Conservation (phyloP, 1,140 invertebrate genomes). For the Trachelipus rathkii region DNA sequence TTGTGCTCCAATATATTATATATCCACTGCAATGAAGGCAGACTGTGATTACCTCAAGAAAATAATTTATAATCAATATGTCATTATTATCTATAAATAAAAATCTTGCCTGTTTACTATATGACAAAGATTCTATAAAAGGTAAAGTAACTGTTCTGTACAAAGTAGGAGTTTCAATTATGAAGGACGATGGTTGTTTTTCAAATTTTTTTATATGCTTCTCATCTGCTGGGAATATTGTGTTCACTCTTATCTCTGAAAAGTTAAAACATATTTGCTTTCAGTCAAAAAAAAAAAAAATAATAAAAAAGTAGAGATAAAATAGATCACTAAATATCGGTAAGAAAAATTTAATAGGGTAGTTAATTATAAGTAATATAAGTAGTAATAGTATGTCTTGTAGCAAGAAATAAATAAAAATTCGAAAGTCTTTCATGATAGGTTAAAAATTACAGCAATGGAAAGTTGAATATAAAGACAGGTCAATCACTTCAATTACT, state of each 20-base stretch:
- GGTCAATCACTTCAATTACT: too few relatives aligned
- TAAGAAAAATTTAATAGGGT: too few relatives aligned
- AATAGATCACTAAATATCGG: too few relatives aligned
- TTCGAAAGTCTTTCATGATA: too few relatives aligned
- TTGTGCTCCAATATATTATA: slow-evolving; percentile 91
- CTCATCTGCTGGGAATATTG: slow-evolving; percentile 87
- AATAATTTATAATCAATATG: neutral
- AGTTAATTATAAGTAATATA: too few relatives aligned
- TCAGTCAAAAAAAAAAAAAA: too few relatives aligned
- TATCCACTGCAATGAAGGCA: slow-evolving; percentile 73
- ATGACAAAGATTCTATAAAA: slow-evolving; percentile 64
- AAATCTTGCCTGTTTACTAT: slow-evolving; percentile 67
- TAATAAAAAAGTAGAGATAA: too few relatives aligned
- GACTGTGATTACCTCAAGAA: neutral
- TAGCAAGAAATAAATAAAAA: too few relatives aligned
- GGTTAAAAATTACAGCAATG: too few relatives aligned
- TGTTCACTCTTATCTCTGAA: slow-evolving; percentile 71
- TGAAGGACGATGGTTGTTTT: slow-evolving; percentile 61
- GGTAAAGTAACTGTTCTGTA: slow-evolving; percentile 76
- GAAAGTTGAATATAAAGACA: too few relatives aligned
- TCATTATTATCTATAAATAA: neutral
- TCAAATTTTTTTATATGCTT: slow-evolving; percentile 86
- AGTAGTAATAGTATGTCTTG: too few relatives aligned
- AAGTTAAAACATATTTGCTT: too few relatives aligned
- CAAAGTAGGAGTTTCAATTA: slow-evolving; percentile 78